phyloP scores from a whole-genome alignment of 2,797 vertebrate genomes.

The Microctenopoma lineatum region DNA sequence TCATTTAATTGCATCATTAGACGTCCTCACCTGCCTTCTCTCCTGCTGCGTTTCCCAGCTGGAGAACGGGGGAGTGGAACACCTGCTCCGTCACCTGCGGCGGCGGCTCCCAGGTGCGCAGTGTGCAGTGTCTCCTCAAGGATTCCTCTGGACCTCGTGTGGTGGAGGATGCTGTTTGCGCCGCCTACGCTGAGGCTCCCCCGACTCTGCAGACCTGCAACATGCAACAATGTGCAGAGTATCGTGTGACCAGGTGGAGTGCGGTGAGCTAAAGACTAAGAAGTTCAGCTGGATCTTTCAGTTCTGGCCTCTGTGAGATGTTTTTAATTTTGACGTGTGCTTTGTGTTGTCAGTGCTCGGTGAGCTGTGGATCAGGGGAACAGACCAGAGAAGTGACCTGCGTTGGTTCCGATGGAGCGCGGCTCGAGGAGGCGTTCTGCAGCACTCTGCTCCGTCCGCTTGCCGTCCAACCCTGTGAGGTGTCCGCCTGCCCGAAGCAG shows the following conservation, averaged over 20 bases:
- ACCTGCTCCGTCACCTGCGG: constrained; percentile 90
- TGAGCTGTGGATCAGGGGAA: constrained; percentile 89
- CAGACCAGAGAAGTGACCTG: constrained; percentile 89
- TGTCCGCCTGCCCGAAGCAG: constrained; percentile 76
- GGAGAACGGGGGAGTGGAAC: constrained; percentile 90
- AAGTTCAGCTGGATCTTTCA: too few relatives aligned
- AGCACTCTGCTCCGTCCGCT: constrained; percentile 78
- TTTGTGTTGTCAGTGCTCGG: constrained; percentile 86
- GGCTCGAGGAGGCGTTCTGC: constrained; percentile 84
- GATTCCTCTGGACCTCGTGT: constrained; percentile 82
- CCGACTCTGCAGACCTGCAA: constrained; percentile 87
- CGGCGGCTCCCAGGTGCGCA: constrained; percentile 89
- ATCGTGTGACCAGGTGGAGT: constrained; percentile 86
- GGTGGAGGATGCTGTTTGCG: constrained; percentile 84
- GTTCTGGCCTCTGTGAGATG: too few relatives aligned
- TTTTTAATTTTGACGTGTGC: too few relatives aligned
- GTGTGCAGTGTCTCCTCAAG: constrained; percentile 87
- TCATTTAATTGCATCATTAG: background rate
- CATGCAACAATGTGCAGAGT: constrained; percentile 85
- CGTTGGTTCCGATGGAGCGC: constrained; percentile 76
- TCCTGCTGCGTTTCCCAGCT: constrained; percentile 79
- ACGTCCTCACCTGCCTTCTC: constrained; percentile 14
- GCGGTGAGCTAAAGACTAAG: constrained; percentile 80
- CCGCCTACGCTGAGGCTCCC: constrained; percentile 83
- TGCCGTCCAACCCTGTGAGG: constrained; percentile 81